Evolutionary conservation across 2,797 vertebrate species (phyloP).

Genomic region (Morus bassanus): DNA sequence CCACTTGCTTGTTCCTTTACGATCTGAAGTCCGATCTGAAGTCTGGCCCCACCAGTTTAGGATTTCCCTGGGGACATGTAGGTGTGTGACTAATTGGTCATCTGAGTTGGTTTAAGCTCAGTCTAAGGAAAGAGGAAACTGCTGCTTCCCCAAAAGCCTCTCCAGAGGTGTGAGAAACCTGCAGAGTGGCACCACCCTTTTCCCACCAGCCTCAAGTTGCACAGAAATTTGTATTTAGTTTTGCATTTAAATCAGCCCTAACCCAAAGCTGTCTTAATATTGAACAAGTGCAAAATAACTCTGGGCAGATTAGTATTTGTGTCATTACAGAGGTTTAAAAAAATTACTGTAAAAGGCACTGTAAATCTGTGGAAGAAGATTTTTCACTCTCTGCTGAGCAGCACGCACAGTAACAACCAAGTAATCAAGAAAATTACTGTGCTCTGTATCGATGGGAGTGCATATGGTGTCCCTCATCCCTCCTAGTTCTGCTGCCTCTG

Average conservation of each 20-base stretch:
- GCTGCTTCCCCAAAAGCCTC: not conserved
- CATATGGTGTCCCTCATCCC: not conserved
- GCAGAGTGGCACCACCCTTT: not conserved
- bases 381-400: not conserved
- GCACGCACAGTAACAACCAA: not conserved
- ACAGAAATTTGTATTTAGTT: constrained; percentile 12
- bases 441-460: not conserved
- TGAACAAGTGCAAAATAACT: not conserved
- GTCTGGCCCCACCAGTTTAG: not conserved
- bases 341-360: not conserved
- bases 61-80: not conserved
- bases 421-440: not conserved
- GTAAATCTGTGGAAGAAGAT: not conserved
- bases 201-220: not conserved
- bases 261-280: constrained; percentile 1
- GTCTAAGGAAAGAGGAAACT: not conserved
- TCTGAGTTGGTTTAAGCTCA: not conserved
- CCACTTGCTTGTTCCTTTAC: not conserved
- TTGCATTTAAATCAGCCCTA: constrained; percentile 8
- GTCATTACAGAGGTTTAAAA: not conserved
- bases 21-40: not conserved
- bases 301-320: not conserved
- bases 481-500: not conserved
- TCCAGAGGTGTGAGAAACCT: not conserved
- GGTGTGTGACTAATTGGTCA: not conserved